Evolutionary conservation across 2,888 invertebrate genomes (phyloP).

Genomic region (Spodoptera littoralis): DNA sequence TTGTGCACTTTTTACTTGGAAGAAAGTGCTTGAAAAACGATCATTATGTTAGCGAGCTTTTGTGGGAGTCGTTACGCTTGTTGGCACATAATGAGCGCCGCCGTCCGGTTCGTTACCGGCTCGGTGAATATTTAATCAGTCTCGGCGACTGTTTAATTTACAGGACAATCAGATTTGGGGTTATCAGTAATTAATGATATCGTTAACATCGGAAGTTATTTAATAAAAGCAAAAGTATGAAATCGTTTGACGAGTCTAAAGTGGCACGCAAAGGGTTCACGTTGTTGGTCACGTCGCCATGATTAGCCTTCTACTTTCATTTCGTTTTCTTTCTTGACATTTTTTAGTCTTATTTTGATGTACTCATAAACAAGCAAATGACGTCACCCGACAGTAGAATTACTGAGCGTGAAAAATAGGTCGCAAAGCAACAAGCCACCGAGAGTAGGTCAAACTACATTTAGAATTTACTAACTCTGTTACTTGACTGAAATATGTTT

Average conservation of each 20-base stretch:
- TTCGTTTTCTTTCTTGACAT: constrained; percentile 27
- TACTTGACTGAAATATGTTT: constrained; percentile 27
- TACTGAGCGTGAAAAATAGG: constrained; percentile 34
- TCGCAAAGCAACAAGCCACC: constrained; percentile 11
- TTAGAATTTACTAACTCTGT: constrained; percentile 4
- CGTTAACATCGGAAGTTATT: constrained; percentile 15
- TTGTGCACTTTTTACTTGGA: constrained; percentile 66
- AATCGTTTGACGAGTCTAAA: constrained; percentile 4
- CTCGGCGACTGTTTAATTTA: constrained; percentile 62
- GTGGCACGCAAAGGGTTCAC: constrained; percentile 16
- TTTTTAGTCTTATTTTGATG: constrained; percentile 20
- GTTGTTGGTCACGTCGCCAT: constrained; percentile 27
- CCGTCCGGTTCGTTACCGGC: constrained; percentile 47
- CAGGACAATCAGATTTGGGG: constrained; percentile 54
- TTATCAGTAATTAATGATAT: constrained; percentile 44
- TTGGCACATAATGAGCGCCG: constrained; percentile 53
- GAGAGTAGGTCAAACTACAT: constrained; percentile 37
- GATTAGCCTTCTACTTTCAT: constrained; percentile 30
- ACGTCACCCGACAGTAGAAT: constrained; percentile 26
- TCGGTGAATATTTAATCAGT: constrained; percentile 63
- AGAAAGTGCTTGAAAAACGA: constrained; percentile 81
- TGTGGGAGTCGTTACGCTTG: constrained; percentile 63
- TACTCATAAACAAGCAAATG: constrained; percentile 38
- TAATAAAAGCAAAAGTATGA: constrained; percentile 40
- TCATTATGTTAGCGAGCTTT: constrained; percentile 73